Conservation (phyloP, 2,797 vertebrate genomes). For the Astyanax mexicanus region DNA sequence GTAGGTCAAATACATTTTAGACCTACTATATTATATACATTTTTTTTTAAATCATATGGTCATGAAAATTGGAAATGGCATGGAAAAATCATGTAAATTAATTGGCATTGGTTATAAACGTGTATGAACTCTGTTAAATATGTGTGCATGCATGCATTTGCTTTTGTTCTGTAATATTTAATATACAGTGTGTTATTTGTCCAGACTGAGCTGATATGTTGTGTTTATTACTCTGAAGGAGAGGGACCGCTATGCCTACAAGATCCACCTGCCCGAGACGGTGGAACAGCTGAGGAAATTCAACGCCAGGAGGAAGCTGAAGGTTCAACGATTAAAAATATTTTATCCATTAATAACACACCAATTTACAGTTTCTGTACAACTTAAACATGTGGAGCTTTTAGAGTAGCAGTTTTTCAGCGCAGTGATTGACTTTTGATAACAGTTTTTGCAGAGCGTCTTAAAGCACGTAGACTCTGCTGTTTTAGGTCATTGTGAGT, state of each 20-base stretch:
- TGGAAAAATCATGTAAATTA: too few species aligned
- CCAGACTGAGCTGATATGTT: neutral
- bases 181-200: neutral
- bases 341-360: neutral
- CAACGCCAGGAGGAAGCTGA: conserved; percentile 97
- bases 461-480: too few species aligned
- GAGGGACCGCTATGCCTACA: conserved; percentile 97
- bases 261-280: conserved; percentile 97
- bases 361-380: neutral
- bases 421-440: neutral
- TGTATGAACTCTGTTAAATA: too few species aligned
- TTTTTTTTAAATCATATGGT: too few species aligned
- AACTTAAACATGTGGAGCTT: neutral
- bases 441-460: too few species aligned
- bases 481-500: neutral
- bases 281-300: conserved; percentile 98
- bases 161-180: neutral
- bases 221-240: conserved; percentile 77
- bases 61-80: too few species aligned
- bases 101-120: too few species aligned
- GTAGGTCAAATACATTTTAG: too few species aligned
- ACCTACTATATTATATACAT: too few species aligned
- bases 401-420: neutral
- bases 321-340: conserved; percentile 76
- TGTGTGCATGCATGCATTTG: too few species aligned